Conservation (phyloP, 2,888 invertebrate species). For the Molorchus minor region DNA sequence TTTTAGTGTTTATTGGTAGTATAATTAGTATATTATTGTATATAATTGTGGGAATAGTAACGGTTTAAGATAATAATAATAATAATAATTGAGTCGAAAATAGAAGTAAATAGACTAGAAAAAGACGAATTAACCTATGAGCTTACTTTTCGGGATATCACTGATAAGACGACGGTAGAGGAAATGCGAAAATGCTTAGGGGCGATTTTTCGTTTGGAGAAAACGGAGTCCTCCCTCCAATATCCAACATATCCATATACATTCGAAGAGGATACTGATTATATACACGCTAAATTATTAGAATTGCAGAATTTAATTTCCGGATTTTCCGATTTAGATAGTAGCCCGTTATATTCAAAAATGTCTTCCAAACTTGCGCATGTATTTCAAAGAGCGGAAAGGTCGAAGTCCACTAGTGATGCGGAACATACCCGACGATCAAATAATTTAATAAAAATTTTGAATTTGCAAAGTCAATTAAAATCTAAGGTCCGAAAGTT, state of each 20-base stretch:
- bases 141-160: too few species aligned
- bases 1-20: too few species aligned
- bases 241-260: conserved; percentile 14
- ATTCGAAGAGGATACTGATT: neutral
- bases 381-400: conserved; percentile 1
- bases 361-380: neutral
- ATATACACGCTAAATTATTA: neutral
- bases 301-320: neutral
- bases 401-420: neutral
- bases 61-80: too few species aligned
- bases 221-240: too few species aligned
- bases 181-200: too few species aligned
- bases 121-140: too few species aligned
- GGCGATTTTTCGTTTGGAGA: too few species aligned
- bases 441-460: neutral
- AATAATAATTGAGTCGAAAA: too few species aligned
- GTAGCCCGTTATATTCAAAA: neutral
- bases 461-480: neutral
- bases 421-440: neutral
- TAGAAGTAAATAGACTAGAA: too few species aligned
- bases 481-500: neutral
- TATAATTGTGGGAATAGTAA: too few species aligned
- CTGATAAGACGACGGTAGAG: too few species aligned
- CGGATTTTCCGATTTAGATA: neutral
- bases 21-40: too few species aligned